A percentile compares a stretch with the other conserved stretches of the same genome.
phyloP scores from a whole-genome alignment of 2,113 vertebrate species.

The Oreotrochilus melanogaster region DNA sequence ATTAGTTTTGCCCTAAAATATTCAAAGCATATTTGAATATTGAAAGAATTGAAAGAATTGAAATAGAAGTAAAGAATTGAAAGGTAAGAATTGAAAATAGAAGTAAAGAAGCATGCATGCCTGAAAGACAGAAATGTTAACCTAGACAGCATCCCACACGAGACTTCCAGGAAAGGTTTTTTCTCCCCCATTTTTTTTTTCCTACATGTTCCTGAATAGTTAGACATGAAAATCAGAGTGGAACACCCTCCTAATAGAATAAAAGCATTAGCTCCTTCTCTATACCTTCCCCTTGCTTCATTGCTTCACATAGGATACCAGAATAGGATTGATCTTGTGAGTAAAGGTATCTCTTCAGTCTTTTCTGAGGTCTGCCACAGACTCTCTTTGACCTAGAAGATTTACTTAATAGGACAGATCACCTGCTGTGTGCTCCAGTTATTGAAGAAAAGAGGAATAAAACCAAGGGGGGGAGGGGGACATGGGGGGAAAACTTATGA shows the following conservation, averaged over 20 bases:
- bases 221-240: not conserved
- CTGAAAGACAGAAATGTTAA: not conserved
- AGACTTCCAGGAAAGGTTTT: not conserved
- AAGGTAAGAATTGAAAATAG: not conserved
- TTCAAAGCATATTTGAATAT: no score
- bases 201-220: not conserved
- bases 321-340: not conserved
- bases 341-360: not conserved
- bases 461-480: rapidly evolving
- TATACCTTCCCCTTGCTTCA: not conserved
- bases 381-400: not conserved
- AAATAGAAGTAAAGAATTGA: no score
- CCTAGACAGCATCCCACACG: not conserved
- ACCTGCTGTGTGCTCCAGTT: not conserved
- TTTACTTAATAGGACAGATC: not conserved
- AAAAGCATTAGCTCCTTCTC: not conserved
- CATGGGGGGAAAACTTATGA: not conserved
- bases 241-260: rapidly evolving
- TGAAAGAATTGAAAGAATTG: no score
- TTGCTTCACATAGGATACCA: not conserved
- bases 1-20: not conserved
- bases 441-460: not conserved
- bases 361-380: not conserved
- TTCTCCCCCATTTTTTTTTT: not conserved
- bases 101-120: not conserved